Percentiles rank a stretch among this genome's conserved stretches.
These are phyloP conservation scores for Loxodonta africana DNA, from an alignment of 2,113 vertebrate genomes.

Conservation along the genomic window DNA sequence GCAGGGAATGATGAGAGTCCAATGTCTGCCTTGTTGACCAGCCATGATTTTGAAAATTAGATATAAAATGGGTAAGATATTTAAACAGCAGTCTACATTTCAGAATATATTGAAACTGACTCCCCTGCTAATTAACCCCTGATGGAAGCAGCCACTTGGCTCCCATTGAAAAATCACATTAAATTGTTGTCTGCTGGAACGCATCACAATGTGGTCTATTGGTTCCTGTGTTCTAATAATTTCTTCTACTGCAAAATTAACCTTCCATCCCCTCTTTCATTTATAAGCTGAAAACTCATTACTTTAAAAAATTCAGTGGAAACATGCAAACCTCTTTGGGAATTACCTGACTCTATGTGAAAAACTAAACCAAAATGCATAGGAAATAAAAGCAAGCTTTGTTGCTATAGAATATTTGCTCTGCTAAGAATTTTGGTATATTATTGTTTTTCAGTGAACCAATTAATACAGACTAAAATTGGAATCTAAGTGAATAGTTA, in stretches of 20 bases:
- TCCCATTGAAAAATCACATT: background rate
- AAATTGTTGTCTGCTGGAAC: constrained; percentile 8
- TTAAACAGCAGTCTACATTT: background rate
- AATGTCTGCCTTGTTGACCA: background rate
- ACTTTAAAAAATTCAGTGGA: constrained; percentile 68
- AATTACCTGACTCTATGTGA: constrained; percentile 62
- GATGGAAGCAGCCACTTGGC: background rate
- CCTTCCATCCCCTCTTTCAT: constrained; percentile 62
- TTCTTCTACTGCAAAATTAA: constrained; percentile 54
- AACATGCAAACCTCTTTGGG: constrained; percentile 68
- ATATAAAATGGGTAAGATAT: background rate
- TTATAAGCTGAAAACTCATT: constrained; percentile 73
- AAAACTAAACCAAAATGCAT: constrained; percentile 69
- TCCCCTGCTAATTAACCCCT: background rate
- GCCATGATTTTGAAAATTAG: constrained; percentile 11
- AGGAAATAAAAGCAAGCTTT: constrained; percentile 73
- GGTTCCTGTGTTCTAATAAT: background rate
- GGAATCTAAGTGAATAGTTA: constrained; percentile 69
- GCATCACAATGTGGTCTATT: background rate
- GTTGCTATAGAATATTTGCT: constrained; percentile 68
- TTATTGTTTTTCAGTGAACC: constrained; percentile 80
- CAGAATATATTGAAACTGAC: constrained; percentile 7
- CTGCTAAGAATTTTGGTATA: constrained; percentile 63
- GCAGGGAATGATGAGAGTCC: background rate
- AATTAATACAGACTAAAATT: constrained; percentile 72